These are phyloP conservation scores for Stegostoma tigrinum DNA, from an alignment of 2,113 vertebrate genomes.

Conservation along the genomic window DNA sequence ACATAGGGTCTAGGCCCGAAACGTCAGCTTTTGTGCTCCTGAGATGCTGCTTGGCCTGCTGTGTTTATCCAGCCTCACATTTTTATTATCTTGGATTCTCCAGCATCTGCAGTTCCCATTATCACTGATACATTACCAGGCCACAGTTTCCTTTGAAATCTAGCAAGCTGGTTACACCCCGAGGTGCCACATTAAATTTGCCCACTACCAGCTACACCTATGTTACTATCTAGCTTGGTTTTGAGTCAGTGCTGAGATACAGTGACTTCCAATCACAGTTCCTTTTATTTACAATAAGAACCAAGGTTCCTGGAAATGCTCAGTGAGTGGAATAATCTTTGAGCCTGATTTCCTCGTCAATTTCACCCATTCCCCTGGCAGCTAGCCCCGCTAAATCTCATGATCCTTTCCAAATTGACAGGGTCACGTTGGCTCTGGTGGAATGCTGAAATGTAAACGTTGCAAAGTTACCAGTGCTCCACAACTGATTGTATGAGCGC, in stretches of 20 bases:
- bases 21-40: too few species aligned
- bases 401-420: too few species aligned
- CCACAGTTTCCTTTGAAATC: neutral
- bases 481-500: neutral
- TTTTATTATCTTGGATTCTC: too few species aligned
- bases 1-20: too few species aligned
- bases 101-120: too few species aligned
- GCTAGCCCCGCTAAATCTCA: too few species aligned
- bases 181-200: neutral
- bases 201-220: neutral
- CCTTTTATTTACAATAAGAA: neutral
- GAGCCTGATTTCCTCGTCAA: neutral
- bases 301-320: neutral
- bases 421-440: neutral
- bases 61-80: too few species aligned
- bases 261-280: neutral
- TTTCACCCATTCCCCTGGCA: too few species aligned
- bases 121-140: too few species aligned
- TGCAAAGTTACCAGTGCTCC: neutral
- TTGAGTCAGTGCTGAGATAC: neutral
- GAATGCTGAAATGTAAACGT: too few species aligned
- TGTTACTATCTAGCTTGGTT: neutral
- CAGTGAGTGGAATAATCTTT: neutral
- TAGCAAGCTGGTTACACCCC: neutral
- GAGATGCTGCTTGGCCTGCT: too few species aligned